Percentiles rank a stretch among this genome's conserved stretches.
Evolutionary conservation across 1,140 invertebrate species (phyloP).

Genomic region (Nasonia longicornis): DNA sequence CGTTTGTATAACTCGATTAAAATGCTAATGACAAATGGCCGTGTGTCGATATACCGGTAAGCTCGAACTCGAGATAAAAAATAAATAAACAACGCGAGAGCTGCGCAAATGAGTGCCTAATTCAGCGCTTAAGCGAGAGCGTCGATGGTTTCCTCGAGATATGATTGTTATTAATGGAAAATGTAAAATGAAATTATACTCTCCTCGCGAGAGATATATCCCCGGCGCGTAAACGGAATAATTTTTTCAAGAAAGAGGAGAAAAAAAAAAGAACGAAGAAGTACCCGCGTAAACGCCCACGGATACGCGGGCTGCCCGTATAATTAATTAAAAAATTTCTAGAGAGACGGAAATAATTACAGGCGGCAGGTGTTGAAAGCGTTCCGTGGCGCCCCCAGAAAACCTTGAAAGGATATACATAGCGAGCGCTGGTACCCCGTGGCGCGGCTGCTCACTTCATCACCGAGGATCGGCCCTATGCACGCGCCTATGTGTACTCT

Average conservation of each 20-base stretch:
- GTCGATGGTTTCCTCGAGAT: neutral
- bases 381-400: slow-evolving; percentile 8
- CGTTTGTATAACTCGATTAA: neutral
- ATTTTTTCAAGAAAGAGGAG: neutral
- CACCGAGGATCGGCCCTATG: neutral
- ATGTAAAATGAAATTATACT: slow-evolving; percentile 10
- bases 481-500: neutral
- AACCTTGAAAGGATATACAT: slow-evolving; percentile 23
- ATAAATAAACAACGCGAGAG: neutral
- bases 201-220: neutral
- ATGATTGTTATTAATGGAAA: neutral
- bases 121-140: neutral
- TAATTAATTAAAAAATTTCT: slow-evolving; percentile 48
- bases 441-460: slow-evolving; percentile 30
- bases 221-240: neutral
- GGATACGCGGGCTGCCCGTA: neutral
- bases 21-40: neutral
- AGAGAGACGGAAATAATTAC: slow-evolving; percentile 45
- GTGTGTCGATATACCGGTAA: neutral
- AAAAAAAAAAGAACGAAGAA: neutral
- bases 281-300: neutral
- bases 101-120: neutral
- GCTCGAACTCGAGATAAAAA: neutral
- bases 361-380: slow-evolving; percentile 45
- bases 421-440: neutral